These are phyloP conservation scores for Eretmocerus hayati DNA, from an alignment of 2,888 invertebrate genomes.

Conservation along the genomic window DNA sequence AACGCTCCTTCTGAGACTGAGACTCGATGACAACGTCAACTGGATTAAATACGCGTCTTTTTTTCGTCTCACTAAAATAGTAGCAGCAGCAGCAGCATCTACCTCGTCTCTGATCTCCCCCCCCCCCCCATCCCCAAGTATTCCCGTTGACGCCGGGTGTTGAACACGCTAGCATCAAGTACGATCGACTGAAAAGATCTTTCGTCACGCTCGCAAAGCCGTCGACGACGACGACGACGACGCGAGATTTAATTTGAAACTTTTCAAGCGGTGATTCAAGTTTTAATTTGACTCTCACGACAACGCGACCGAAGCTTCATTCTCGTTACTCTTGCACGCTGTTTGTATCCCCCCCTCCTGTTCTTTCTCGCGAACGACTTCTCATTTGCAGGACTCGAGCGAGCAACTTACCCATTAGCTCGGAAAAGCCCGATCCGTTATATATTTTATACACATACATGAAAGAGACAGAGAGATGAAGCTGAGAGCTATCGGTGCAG, in stretches of 20 bases:
- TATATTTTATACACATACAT: too few relatives aligned
- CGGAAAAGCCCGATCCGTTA: conserved; percentile 4
- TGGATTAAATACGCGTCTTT: not conserved
- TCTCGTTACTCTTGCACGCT: conserved; percentile 8
- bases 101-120: not conserved
- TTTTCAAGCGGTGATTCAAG: conserved; percentile 15
- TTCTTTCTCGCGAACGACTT: not conserved
- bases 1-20: too few relatives aligned
- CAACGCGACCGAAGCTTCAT: conserved; percentile 10
- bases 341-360: not conserved
- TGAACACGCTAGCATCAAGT: too few relatives aligned
- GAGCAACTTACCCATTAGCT: conserved; percentile 8
- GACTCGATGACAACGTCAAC: not conserved
- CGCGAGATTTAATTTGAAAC: conserved; percentile 17
- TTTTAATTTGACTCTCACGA: conserved; percentile 15
- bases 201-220: too few relatives aligned
- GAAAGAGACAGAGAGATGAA: too few relatives aligned
- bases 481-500: too few relatives aligned
- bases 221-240: too few relatives aligned
- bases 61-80: too few relatives aligned
- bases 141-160: not conserved
- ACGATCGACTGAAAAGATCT: too few relatives aligned
- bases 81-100: not conserved
- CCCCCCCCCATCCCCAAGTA: not conserved
- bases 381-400: not conserved